phyloP scores from a whole-genome alignment of 2,113 vertebrate genomes.

The Leucoraja erinaceus region DNA sequence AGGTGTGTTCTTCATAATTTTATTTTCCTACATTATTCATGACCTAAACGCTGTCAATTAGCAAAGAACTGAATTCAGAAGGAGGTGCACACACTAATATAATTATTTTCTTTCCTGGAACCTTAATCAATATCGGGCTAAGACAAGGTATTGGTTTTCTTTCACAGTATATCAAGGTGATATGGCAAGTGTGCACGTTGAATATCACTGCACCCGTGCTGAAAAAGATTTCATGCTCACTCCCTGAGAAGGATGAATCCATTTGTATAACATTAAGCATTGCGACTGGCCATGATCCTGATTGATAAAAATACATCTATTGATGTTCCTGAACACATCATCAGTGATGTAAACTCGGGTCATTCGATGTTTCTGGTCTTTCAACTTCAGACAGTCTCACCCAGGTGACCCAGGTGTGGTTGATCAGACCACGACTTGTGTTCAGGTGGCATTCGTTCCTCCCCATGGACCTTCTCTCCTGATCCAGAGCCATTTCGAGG shows the following conservation, averaged over 20 bases:
- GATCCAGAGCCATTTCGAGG: too few species aligned
- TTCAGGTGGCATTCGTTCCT: too few species aligned
- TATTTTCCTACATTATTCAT: neutral
- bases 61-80: neutral
- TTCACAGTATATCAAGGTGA: constrained; percentile 27
- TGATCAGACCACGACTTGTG: too few species aligned
- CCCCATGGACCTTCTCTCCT: too few species aligned
- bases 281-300: neutral
- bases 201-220: neutral
- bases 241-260: neutral
- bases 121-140: constrained; percentile 9
- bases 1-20: neutral
- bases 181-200: neutral
- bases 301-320: too few species aligned
- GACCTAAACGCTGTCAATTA: neutral
- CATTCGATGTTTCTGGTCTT: too few species aligned
- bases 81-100: neutral
- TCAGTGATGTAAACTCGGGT: too few species aligned
- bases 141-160: constrained; percentile 21
- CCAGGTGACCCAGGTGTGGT: too few species aligned
- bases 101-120: neutral
- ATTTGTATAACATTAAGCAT: neutral
- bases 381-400: too few species aligned
- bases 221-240: constrained; percentile 9
- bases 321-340: too few species aligned